Evolutionary conservation across 1,140 invertebrate species (phyloP), one percentile per base, ranked within the genome.

Genomic region (Papilio helenus): DNA sequence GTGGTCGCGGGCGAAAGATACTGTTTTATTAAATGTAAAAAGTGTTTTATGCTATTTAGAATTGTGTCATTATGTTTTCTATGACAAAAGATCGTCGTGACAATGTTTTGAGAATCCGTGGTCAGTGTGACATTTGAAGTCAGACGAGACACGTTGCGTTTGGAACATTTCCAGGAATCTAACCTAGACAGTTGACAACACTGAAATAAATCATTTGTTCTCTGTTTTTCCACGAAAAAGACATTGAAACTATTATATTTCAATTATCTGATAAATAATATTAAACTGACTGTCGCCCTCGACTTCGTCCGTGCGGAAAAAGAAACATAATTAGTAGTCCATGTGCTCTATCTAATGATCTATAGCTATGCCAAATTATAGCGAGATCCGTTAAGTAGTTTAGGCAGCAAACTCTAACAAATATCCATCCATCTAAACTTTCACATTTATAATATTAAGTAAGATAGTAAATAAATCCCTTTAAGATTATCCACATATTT

Each of bases 191-290:
- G 34, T 72, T 72, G 61, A 68, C 61, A 68, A 2, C 23, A 68
- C 61, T 68, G 26, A 68, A 68, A 68, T 68, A 68, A 68, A 68
- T 68, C 61, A 68, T 68, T 29, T 68, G 61, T 68, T 68, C 61
- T 14, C 14, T 29, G 26, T 5, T 1, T 65, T 34, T 68, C 26
- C 23, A 5, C 16, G 51, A 16, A 68, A 29, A 65, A 68, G 26
- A 68, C 26, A 2, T 29, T 68, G 26, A 16, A 29, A 68, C 61
- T 65, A 29, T 65, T 65, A 26, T 2, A 65, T 65, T 65, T 26
- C 58, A 65, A 29, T 65, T 65, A 46, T 39, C 34, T 4, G 34
- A 39, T 39, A 39, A 39, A 39, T 39, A 3, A 39, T 39, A 8
- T 4, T n/a, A n/a, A n/a, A n/a, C n/a, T n/a, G n/a, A n/a, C n/a